Evolutionary conservation across 2,113 vertebrate genomes (phyloP).

Genomic region (Nipponia nippon): DNA sequence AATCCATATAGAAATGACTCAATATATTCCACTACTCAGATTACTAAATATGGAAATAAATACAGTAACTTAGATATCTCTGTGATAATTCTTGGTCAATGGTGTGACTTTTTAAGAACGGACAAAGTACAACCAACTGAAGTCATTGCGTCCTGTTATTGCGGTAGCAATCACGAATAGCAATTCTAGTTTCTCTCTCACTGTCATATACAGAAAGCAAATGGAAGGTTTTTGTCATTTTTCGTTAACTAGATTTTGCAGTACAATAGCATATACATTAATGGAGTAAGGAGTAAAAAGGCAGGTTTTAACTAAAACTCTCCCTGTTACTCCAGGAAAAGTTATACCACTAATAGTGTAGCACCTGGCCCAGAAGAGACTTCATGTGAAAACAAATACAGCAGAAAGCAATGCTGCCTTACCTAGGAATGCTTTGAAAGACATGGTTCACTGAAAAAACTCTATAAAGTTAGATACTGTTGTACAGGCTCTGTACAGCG

Average conservation of each 20-base stretch:
- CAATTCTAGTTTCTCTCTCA: background rate
- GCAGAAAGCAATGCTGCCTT: background rate
- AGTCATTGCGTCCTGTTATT: background rate
- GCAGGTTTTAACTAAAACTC: background rate
- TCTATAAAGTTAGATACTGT: background rate
- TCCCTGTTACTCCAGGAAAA: background rate
- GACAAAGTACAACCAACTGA: background rate
- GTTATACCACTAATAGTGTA: background rate
- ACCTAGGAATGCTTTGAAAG: background rate
- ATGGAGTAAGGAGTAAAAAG: background rate
- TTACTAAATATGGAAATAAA: background rate
- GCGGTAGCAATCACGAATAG: background rate
- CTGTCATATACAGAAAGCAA: background rate
- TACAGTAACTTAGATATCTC: background rate
- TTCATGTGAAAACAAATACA: background rate
- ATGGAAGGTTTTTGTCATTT: background rate
- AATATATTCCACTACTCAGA: background rate
- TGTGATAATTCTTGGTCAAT: background rate
- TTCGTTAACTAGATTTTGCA: background rate
- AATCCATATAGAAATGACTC: background rate
- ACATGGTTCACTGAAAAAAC: background rate
- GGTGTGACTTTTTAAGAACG: background rate
- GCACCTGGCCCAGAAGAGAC: background rate
- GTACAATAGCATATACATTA: background rate
- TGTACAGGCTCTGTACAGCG: background rate